Evolutionary conservation across 2,888 invertebrate genomes (phyloP), one percentile per base, ranked within the genome.

Genomic region (Piscicola geometra): DNA sequence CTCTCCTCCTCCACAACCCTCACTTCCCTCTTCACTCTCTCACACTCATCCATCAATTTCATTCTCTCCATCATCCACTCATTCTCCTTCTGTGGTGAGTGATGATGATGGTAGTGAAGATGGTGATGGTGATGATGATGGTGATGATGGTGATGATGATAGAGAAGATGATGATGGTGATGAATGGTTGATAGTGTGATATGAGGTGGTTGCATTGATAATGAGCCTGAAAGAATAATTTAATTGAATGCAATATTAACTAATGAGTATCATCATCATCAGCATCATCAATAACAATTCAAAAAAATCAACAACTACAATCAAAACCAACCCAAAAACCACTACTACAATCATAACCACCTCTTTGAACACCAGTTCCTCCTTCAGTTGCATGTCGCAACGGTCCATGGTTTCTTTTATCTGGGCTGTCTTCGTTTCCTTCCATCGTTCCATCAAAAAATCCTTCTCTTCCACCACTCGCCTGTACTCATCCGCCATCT

Each of bases 41-140:
- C 41, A 41, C 5, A 15, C 41, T 41, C 41, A 9, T 41, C 15
- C 41, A 15, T 41, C 41, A 41, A 9, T 15, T 41, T 41, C 41
- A 41, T 41, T 15, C 15, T 41, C 41, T 41, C 41, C 41, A 41
- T 41, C 41, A 9, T 5, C 41, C 41, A 41, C 15, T 41, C 9
- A 15, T 41, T 15, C 15, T 41, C 15, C 9, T 9, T 5, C 41
- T 41, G 41, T 41, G 41, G 15, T 41, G 41, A 41, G 41, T 41
- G 41, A 41, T 41, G 41, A 41, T 41, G 41, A 41, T 41, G 41
- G 41, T 41, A 15, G 41, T 41, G 41, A 41, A n/a, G 25, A 1
- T 72, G 60, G 56, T 56, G 33, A 1, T 72, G 60, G 56, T 32
- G 60, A 28, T 41, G 25, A 47, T 50, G 50, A 71, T 28, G 47